These are phyloP conservation scores for Lepisosteus osseus DNA, from an alignment of 2,113 vertebrate species.

Conservation along the genomic window DNA sequence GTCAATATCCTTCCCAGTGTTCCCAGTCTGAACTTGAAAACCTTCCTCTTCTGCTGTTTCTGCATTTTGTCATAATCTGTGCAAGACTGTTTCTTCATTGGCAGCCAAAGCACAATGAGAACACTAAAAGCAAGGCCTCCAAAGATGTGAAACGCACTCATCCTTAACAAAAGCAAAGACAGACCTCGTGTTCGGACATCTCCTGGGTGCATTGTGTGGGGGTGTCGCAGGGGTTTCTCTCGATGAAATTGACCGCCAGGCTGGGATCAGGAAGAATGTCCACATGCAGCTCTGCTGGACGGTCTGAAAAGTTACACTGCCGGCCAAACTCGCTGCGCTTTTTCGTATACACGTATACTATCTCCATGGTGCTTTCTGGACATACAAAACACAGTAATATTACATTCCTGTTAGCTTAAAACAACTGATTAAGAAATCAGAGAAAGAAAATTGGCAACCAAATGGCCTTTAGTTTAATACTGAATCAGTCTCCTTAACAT, in stretches of 20 bases:
- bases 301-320: conserved; percentile 78
- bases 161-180: not conserved
- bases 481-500: too few species aligned
- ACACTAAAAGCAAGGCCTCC: not conserved
- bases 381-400: not conserved
- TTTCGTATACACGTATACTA: conserved; percentile 74
- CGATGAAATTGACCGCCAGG: conserved; percentile 60
- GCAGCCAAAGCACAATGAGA: too few species aligned
- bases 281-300: conserved; percentile 59
- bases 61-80: too few species aligned
- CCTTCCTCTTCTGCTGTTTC: too few species aligned
- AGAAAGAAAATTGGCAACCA: too few species aligned
- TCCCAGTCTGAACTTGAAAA: too few species aligned
- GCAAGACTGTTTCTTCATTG: too few species aligned
- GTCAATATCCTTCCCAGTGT: too few species aligned
- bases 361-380: conserved; percentile 70
- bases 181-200: conserved; percentile 85
- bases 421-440: too few species aligned
- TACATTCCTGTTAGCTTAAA: too few species aligned
- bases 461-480: too few species aligned
- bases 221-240: conserved; percentile 64
- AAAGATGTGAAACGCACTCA: not conserved
- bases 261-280: conserved; percentile 75
- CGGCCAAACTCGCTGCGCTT: conserved; percentile 83
- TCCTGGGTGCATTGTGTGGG: conserved; percentile 63